Evolutionary conservation across 2,888 invertebrate species (phyloP).

Genomic region (Perizoma affinitatum): DNA sequence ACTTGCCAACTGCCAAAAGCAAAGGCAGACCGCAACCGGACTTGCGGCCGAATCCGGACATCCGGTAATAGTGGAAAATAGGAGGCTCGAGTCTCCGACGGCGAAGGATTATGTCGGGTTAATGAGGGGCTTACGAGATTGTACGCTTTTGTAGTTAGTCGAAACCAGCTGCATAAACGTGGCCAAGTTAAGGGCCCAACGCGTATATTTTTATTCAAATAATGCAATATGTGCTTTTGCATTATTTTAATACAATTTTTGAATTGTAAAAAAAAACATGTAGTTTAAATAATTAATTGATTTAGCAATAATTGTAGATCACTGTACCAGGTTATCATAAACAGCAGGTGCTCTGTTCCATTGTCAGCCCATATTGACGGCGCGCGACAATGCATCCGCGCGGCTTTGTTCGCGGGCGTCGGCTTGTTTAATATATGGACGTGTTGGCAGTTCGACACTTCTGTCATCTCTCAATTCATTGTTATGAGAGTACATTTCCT

Average conservation of each 20-base stretch:
- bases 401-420: conserved; percentile 41
- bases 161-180: background rate
- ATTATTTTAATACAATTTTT: no score
- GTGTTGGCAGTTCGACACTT: conserved; percentile 22
- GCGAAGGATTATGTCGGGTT: conserved; percentile 35
- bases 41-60: conserved; percentile 23
- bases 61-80: conserved; percentile 36
- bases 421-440: conserved; percentile 40
- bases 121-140: conserved; percentile 27
- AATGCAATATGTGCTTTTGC: no score
- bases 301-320: conserved; percentile 9
- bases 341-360: conserved; percentile 18
- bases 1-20: conserved; percentile 16
- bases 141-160: conserved; percentile 9
- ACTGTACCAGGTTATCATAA: conserved; percentile 31
- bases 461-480: conserved; percentile 16
- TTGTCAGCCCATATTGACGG: conserved; percentile 35
- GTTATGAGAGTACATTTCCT: conserved; percentile 21
- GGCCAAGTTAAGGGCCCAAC: no score
- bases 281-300: background rate
- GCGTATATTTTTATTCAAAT: no score
- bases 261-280: no score
- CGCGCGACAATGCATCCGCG: conserved; percentile 35
- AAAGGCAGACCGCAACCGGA: conserved; percentile 22
- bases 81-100: conserved; percentile 26